Evolutionary conservation across 2,888 invertebrate species (phyloP).

Genomic region (Callyntrura guangdongensis): DNA sequence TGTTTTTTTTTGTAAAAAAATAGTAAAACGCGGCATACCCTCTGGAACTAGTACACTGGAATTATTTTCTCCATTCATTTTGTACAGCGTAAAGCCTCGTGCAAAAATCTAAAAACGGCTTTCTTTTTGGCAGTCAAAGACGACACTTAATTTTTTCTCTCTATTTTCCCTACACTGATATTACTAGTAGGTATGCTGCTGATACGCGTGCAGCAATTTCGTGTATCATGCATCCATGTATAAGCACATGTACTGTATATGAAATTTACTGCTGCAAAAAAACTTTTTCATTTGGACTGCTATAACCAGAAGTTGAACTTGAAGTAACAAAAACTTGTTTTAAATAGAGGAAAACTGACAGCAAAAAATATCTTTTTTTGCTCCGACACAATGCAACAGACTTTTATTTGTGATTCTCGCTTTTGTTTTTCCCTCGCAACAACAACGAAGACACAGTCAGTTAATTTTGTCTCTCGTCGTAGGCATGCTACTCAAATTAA

Average conservation of each 20-base stretch:
- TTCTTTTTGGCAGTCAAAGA: background rate
- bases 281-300: background rate
- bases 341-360: background rate
- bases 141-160: constrained; percentile 28
- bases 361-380: background rate
- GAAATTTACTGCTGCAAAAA: background rate
- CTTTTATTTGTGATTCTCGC: background rate
- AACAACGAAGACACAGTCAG: background rate
- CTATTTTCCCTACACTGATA: background rate
- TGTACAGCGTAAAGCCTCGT: constrained; percentile 40
- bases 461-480: constrained; percentile 19
- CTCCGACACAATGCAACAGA: background rate
- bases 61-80: constrained; percentile 41
- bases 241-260: background rate
- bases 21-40: constrained; percentile 61
- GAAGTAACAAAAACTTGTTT: background rate
- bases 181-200: background rate
- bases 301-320: background rate
- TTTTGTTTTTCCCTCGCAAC: background rate
- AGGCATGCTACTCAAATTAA: constrained; percentile 34
- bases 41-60: constrained; percentile 55
- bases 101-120: background rate
- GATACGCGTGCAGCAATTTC: background rate
- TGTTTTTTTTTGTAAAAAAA: no score
- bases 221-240: background rate